Conservation (phyloP, 2,797 vertebrate species). For the Sciurus carolinensis region DNA sequence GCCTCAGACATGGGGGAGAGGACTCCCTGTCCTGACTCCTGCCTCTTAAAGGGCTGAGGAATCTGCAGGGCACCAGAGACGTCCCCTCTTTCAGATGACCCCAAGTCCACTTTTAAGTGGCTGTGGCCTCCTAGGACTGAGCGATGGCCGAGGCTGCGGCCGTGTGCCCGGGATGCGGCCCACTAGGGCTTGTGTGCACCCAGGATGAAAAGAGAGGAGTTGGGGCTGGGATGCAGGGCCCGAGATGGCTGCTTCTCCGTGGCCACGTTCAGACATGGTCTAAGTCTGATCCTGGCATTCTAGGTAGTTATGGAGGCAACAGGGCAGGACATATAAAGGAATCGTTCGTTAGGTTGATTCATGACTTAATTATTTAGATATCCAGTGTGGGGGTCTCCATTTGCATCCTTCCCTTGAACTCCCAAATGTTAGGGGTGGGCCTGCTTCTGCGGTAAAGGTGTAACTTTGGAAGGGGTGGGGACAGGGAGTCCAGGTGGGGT, state of each 20-base stretch:
- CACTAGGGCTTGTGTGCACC: background rate
- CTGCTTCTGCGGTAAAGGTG: background rate
- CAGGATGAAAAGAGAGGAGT: background rate
- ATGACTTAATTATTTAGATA: background rate
- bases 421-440: background rate
- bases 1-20: background rate
- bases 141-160: background rate
- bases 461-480: background rate
- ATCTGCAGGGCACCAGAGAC: background rate
- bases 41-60: background rate
- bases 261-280: background rate
- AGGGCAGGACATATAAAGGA: background rate
- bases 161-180: background rate
- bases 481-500: background rate
- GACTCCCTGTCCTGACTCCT: background rate
- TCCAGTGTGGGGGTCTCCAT: background rate
- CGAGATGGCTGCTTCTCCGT: background rate
- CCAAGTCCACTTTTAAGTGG: background rate
- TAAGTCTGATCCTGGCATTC: background rate
- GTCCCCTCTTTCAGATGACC: background rate
- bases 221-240: background rate
- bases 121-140: background rate
- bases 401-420: background rate
- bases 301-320: background rate
- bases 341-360: slow-evolving; percentile 3